Percentiles rank a stretch among this genome's conserved stretches.
These are phyloP conservation scores for Nanorana parkeri DNA, from an alignment of 2,113 vertebrate species.

Conservation along the genomic window DNA sequence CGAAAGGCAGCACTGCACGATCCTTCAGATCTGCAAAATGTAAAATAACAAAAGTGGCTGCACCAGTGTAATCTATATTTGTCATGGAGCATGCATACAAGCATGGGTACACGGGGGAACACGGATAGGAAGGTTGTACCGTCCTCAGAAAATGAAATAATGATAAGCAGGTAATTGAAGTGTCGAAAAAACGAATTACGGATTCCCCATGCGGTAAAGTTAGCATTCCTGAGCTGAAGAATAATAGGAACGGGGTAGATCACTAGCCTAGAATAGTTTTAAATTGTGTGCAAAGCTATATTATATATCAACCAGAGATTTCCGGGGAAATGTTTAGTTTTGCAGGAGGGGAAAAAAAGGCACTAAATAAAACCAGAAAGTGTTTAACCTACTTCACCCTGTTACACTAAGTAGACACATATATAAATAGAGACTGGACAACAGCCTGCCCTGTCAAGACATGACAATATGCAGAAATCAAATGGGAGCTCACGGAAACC, in stretches of 20 bases:
- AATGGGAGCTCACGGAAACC: not conserved
- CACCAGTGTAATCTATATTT: constrained; percentile 15
- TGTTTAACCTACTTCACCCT: not conserved
- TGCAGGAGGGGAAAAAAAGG: not conserved
- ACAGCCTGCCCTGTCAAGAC: not conserved
- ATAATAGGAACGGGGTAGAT: constrained; percentile 1
- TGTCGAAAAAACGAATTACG: constrained; percentile 28
- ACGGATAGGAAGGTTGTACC: constrained; percentile 10
- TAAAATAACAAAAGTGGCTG: not conserved
- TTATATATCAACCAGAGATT: constrained; percentile 1
- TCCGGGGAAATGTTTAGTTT: not conserved
- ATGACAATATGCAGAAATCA: not conserved
- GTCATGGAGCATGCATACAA: constrained; percentile 18
- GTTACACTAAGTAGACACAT: not conserved
- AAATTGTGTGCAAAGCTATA: constrained; percentile 7
- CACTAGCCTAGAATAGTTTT: not conserved
- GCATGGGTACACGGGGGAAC: constrained; percentile 15
- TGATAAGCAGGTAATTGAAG: constrained; percentile 41
- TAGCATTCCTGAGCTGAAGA: constrained; percentile 4
- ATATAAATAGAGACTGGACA: constrained; percentile 8
- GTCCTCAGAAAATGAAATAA: constrained; percentile 32
- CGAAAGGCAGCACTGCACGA: constrained; percentile 12
- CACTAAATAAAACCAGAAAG: constrained; percentile 3
- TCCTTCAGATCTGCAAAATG: constrained; percentile 17
- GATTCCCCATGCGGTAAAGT: constrained; percentile 20